Base-by-base conservation (phyloP, 2,888 invertebrate species). In the Morpho deidamia region DNA sequence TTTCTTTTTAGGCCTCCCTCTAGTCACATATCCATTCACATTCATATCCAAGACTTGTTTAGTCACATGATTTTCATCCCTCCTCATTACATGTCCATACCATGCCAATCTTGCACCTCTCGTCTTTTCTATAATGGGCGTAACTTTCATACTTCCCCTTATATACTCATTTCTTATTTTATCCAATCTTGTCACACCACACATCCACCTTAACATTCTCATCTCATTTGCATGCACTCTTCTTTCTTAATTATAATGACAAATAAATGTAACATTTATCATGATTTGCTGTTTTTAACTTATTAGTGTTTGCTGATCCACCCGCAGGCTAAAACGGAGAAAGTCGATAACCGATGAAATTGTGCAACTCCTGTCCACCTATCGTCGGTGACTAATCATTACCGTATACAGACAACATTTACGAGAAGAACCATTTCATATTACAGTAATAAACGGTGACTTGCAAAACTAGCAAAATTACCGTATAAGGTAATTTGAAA, bases 281-380 rank as follows among this genome's bases (percentile, higher is more conserved):
- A 37, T 45, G 37, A 37, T 37, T 7, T 14, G 46, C 47, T 42
- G 32, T 53, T 43, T 53, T 14, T 45, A 37, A n/a, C 12, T 37
- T 7, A 14, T 14, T 10, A 11, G 11, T 10, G 44, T 45, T 7
- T 32, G 44, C 55, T 47, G 38, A 44, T 53, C 23, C 41, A 33
- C 53, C n/a, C 39, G 43, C 50, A n/a, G 51, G 44, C 48, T 45
- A 51, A 45, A 50, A 33, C 33, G 40, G 54, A 52, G 59, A 59
- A 59, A 59, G 59, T 56, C 40, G 14, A 48, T 47, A 59, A 47
- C 46, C 49, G 51, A 51, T 56, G 33, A 44, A 52, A 59, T 52
- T 59, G 54, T 52, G 54, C 49, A 59, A 59, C 50, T 44, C 47
- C 37, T 56, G 48, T 53, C 12, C 48, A 59, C 53, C 40, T 40